phyloP scores from a whole-genome alignment of 2,113 vertebrate species.

The Capreolus pygargus region DNA sequence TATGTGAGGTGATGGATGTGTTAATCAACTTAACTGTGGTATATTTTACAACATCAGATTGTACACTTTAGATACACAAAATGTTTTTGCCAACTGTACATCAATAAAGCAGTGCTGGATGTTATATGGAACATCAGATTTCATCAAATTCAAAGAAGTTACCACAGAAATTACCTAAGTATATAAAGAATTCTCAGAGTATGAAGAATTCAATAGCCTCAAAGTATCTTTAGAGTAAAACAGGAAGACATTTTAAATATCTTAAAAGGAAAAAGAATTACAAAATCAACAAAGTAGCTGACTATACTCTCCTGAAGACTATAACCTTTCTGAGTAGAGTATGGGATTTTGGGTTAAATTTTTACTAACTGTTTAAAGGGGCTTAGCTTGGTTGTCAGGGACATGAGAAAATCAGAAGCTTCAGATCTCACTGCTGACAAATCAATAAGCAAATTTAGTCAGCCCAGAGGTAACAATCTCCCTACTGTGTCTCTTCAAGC shows the following conservation, averaged over 20 bases:
- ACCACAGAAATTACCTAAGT: not conserved
- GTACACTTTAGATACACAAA: not conserved
- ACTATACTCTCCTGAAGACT: not conserved
- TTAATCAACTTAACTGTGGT: not conserved
- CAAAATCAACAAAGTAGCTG: not conserved
- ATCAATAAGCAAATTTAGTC: not conserved
- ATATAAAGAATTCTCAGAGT: not conserved
- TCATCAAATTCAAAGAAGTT: constrained; percentile 9
- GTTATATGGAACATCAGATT: not conserved
- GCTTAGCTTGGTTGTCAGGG: not conserved
- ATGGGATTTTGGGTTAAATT: not conserved
- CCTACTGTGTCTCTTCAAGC: not conserved
- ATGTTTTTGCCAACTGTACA: not conserved
- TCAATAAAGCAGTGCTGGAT: not conserved
- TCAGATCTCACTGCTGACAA: not conserved
- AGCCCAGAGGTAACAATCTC: not conserved
- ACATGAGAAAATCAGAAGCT: not conserved
- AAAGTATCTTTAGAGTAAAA: not conserved
- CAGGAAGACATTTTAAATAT: not conserved
- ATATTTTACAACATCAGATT: not conserved
- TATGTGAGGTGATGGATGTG: not conserved
- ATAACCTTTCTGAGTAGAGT: not conserved
- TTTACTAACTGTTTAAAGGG: not conserved
- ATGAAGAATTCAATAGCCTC: constrained; percentile 24
- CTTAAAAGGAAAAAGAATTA: constrained; percentile 18